Conservation (phyloP, 2,888 invertebrate species). For the Rhimphoctona megacephalus region DNA sequence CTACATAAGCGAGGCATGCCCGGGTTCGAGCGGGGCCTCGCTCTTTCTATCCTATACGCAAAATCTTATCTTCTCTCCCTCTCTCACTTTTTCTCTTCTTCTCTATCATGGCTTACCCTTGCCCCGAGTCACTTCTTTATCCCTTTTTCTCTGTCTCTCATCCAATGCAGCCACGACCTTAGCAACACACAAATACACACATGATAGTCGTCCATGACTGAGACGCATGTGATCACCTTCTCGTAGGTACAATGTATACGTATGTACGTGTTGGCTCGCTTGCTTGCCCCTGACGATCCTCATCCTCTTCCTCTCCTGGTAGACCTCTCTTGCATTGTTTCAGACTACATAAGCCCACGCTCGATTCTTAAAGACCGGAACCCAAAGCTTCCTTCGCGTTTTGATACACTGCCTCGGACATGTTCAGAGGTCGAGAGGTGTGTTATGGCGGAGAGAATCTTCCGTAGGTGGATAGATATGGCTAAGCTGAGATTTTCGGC, state of each 20-base stretch:
- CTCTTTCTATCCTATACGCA: conserved; percentile 6
- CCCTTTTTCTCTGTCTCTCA: conserved; percentile 39
- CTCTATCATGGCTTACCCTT: conserved; percentile 53
- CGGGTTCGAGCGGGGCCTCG: conserved; percentile 6
- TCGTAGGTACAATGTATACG: not conserved
- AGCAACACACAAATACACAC: conserved; percentile 64
- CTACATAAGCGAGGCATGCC: conserved; percentile 37
- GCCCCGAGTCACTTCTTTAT: conserved; percentile 40
- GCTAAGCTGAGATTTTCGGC: conserved; percentile 56
- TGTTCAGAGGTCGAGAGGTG: conserved; percentile 33
- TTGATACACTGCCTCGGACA: conserved; percentile 44
- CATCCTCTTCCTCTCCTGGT: conserved; percentile 24
- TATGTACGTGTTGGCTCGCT: conserved; percentile 4
- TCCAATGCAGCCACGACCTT: conserved; percentile 62
- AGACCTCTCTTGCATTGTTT: conserved; percentile 53
- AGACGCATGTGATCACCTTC: conserved; percentile 57
- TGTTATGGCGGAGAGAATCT: conserved; percentile 21
- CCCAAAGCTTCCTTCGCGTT: conserved; percentile 27
- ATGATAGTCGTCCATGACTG: conserved; percentile 23
- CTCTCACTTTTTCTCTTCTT: conserved; percentile 27
- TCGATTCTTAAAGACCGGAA: conserved; percentile 47
- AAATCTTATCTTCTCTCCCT: conserved; percentile 16
- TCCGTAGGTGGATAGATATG: conserved; percentile 15
- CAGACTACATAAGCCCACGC: conserved; percentile 50
- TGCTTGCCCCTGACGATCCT: conserved; percentile 31